A percentile compares a stretch with the other conserved stretches of the same genome.
phyloP scores from a whole-genome alignment of 2,888 invertebrate genomes.

The Nemoura dubitans region DNA sequence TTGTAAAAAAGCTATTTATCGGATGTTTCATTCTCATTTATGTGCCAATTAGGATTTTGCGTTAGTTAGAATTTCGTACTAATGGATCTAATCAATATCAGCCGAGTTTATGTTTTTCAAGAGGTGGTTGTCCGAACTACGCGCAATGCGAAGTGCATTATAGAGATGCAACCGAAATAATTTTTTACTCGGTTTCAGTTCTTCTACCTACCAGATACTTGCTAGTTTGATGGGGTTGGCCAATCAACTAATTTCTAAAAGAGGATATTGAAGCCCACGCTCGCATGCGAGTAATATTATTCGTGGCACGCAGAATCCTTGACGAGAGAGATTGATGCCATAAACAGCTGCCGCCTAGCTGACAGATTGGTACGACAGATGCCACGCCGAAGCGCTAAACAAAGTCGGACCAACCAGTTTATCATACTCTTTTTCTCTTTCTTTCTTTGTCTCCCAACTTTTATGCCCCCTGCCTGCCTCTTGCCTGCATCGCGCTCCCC shows the following conservation, averaged over 20 bases:
- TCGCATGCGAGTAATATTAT: constrained; percentile 42
- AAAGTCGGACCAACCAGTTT: constrained; percentile 42
- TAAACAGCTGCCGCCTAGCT: constrained; percentile 49
- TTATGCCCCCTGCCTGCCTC: not conserved
- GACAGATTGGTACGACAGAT: constrained; percentile 49
- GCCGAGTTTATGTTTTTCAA: too few species aligned
- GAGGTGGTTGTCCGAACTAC: too few species aligned
- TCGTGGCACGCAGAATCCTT: constrained; percentile 46
- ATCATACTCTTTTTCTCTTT: constrained; percentile 44
- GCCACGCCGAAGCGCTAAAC: constrained; percentile 44
- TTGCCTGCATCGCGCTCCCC: not conserved
- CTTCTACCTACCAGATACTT: constrained; percentile 10
- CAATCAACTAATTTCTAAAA: constrained; percentile 45
- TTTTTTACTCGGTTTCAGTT: not conserved
- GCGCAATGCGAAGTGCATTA: too few species aligned
- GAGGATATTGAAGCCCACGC: constrained; percentile 42
- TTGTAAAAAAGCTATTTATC: not conserved
- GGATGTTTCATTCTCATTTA: not conserved
- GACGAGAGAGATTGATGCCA: constrained; percentile 46
- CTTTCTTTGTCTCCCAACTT: constrained; percentile 10
- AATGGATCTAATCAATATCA: not conserved
- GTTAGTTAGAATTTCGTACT: not conserved
- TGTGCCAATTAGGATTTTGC: not conserved
- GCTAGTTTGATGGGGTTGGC: constrained; percentile 34
- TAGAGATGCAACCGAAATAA: too few species aligned